Base-by-base conservation (phyloP, 2,113 vertebrate genomes). In the Corynorhinus townsendii region DNA sequence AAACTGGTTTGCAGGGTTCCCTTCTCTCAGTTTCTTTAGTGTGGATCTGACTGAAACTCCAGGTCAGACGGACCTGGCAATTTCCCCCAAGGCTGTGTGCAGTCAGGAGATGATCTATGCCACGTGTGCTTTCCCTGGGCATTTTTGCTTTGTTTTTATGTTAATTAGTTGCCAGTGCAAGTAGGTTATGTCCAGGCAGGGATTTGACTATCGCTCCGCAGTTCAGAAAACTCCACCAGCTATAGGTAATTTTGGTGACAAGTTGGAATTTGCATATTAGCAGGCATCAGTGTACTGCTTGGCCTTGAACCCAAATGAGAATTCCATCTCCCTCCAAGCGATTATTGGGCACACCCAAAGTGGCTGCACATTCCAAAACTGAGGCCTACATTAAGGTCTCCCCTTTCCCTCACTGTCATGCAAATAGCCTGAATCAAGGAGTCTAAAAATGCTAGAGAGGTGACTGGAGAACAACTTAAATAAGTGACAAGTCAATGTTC, bases 81-180 rank as follows among this genome's bases (percentile, higher is more conserved):
- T 77, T 54, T 79, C 73, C 49, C 45, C 45, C 77, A 52, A 96
- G 90, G 94, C 62, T 91, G 83, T 87, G 90, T 43, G 90, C 73
- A 94, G 82, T 76, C 49, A 87, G 66, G 87, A 95, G 93, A 90
- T 86, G 93, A 79, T 92, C 86, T 96, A 80, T 93, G 83, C 79
- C 30, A 26, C 75, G 11, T 93, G 86, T 94, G 90, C 93, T 88
- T 89, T 98, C 95, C 86, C 43, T 72, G 77, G 26, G 30, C 87
- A 26, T 93, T 97, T 96, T 92, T 43, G 75, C 96, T 89, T 97
- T 96, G 95, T 97, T 97, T 97, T 94, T 85, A 92, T 95, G 94
- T 97, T 96, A 96, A 96, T 93, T 97, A 97, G 97, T 98, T 97
- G 97, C 91, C 91, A 96, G 43, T 72, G 94, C 43, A 85, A 86